phyloP scores from a whole-genome alignment of 2,888 invertebrate genomes.

The Sesamia inferens region DNA sequence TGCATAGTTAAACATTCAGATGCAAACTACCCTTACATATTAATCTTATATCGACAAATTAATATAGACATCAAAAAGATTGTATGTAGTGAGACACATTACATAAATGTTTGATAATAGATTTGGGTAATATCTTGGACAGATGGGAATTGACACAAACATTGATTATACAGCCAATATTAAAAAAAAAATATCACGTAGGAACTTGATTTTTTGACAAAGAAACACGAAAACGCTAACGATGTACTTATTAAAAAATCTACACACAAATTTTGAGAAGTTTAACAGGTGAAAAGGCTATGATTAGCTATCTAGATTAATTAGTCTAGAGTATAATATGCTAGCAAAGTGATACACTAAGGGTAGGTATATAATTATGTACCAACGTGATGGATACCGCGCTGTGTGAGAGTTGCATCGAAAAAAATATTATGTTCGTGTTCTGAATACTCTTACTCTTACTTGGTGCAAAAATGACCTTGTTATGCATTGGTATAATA shows the following conservation, averaged over 20 bases:
- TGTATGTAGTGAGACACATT: conserved; percentile 30
- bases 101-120: conserved; percentile 5
- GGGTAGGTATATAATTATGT: not conserved
- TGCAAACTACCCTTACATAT: conserved; percentile 49
- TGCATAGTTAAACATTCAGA: conserved; percentile 11
- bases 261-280: conserved; percentile 14
- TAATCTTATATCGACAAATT: conserved; percentile 33
- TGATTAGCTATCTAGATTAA: conserved; percentile 56
- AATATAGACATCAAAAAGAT: conserved; percentile 36
- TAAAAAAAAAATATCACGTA: not conserved
- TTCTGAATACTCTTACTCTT: not conserved
- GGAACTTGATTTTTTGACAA: not conserved
- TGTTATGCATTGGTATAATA: not conserved
- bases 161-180: not conserved
- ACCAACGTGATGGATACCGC: conserved; percentile 4
- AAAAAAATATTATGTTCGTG: conserved; percentile 7
- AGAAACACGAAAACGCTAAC: not conserved
- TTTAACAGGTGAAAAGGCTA: conserved; percentile 37
- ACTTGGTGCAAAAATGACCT: not conserved
- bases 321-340: conserved; percentile 61
- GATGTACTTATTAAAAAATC: not conserved
- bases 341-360: conserved; percentile 49
- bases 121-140: not conserved
- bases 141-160: not conserved
- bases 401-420: conserved; percentile 27